These are phyloP conservation scores for Agrenia bidenticulata DNA, from an alignment of 2,888 invertebrate species.

Conservation along the genomic window DNA sequence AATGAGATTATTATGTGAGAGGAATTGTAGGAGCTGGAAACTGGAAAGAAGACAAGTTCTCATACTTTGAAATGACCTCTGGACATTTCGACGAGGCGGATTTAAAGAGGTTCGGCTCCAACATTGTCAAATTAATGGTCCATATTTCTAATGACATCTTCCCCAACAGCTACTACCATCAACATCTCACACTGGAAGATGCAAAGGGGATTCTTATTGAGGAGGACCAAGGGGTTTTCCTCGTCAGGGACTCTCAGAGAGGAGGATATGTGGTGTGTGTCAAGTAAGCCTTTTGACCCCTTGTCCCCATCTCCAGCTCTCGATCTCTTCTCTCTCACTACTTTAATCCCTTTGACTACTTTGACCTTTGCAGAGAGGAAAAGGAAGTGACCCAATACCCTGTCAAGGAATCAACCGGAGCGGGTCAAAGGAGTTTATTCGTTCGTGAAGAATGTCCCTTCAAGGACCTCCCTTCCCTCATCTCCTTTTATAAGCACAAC, in stretches of 20 bases:
- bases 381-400: slow-evolving; percentile 39
- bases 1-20: too few relatives aligned
- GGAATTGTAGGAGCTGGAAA: too few relatives aligned
- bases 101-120: not conserved
- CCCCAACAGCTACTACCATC: slow-evolving; percentile 39
- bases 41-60: too few relatives aligned
- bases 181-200: slow-evolving; percentile 38
- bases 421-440: slow-evolving; percentile 14
- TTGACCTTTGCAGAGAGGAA: slow-evolving; percentile 34
- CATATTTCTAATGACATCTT: not conserved
- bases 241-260: slow-evolving; percentile 41
- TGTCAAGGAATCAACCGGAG: slow-evolving; percentile 29
- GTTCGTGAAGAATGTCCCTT: slow-evolving; percentile 48
- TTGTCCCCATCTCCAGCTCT: not conserved
- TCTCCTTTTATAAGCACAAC: slow-evolving; percentile 51
- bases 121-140: not conserved
- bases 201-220: slow-evolving; percentile 29
- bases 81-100: slow-evolving; percentile 2
- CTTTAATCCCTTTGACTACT: too few relatives aligned
- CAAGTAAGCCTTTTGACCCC: slow-evolving; percentile 35
- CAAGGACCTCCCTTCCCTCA: slow-evolving; percentile 40
- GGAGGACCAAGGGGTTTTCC: slow-evolving; percentile 44
- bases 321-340: not conserved
- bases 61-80: not conserved
- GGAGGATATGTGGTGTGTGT: slow-evolving; percentile 46